phyloP scores from a whole-genome alignment of 64 coral and sea anemone species.

The Hydrozoanthus tunicans region DNA sequence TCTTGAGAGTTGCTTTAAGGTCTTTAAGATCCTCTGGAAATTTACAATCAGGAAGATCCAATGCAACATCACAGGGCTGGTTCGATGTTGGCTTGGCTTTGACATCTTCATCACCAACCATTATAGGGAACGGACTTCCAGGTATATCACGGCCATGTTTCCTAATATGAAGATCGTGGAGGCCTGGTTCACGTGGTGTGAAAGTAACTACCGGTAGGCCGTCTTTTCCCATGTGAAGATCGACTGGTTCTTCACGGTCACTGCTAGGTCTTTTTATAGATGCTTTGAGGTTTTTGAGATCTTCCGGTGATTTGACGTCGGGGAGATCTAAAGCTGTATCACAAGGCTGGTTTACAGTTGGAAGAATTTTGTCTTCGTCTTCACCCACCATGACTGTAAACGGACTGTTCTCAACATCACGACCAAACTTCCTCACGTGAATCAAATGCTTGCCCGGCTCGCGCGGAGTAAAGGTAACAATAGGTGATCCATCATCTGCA shows the following conservation, averaged over 20 bases:
- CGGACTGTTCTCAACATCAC: conserved; percentile 61
- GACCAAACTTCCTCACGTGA: conserved; percentile 76
- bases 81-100: conserved; percentile 78
- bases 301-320: conserved; percentile 59
- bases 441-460: conserved; percentile 98
- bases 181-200: conserved; percentile 34
- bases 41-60: conserved; percentile 77
- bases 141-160: conserved; percentile 76
- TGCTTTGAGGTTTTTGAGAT: conserved; percentile 67
- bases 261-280: conserved; percentile 67
- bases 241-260: conserved; percentile 30
- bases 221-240: conserved; percentile 17
- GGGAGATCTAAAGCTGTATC: conserved; percentile 88
- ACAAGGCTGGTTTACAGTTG: conserved; percentile 67
- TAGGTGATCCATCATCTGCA: conserved; percentile 33
- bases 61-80: conserved; percentile 89
- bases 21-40: conserved; percentile 59
- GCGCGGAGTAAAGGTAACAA: conserved; percentile 80
- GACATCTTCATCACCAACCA: conserved; percentile 75
- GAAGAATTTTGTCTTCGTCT: conserved; percentile 31
- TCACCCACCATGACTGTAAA: conserved; percentile 55
- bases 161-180: conserved; percentile 26
- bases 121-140: conserved; percentile 90
- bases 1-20: conserved; percentile 77
- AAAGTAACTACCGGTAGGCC: conserved; percentile 17